Evolutionary conservation across 23 tunicate genomes (phyloP), one percentile per base, ranked within the genome.

Genomic region (Oikopleura dioica): DNA sequence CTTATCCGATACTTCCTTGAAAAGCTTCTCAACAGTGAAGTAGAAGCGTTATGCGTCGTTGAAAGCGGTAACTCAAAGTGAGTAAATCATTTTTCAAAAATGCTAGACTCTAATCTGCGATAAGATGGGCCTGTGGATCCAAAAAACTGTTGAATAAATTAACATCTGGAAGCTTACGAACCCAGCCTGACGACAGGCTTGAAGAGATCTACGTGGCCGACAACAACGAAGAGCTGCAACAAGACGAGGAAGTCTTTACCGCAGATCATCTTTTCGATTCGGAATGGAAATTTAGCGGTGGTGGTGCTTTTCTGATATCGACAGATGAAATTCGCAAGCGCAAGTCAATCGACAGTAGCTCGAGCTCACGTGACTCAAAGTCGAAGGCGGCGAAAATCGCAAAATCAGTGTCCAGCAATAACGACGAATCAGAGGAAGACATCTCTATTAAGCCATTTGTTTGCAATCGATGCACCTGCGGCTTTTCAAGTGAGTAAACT

Each of bases 231-330:
- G 26, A 63, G 33, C 72, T 63, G 5, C 30, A 63, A 63, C 30
- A 63, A 2, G 72, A 63, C 26, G 32, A 24, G 5, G 72, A 63
- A 12, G 72, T 63, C 2, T 63, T 63, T 63, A 23, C 16, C 4
- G 30, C 30, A 24, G 72, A 63, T 5, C 32, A 63, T 12, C 16
- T 63, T 12, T 16, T 16, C 32, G 72, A 63, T 28, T 23, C 72
- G 5, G 26, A 63, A 63, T 63, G 72, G 72, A 63, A 63, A 28
- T 63, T 63, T 63, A 63, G 16, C 33, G 72, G 72, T 28, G 72
- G 26, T 31, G 2, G 72, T 63, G 72, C 72, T 63, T 63, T 63
- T 63, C 33, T 63, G 72, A 23, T 63, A 28, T 16, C 76, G 23
- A 76, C 78, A 58, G 78, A 76, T 24, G 0, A 76, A n/a, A 76